phyloP scores from a whole-genome alignment of 2,888 invertebrate genomes.

The Latrodectus hesperus region DNA sequence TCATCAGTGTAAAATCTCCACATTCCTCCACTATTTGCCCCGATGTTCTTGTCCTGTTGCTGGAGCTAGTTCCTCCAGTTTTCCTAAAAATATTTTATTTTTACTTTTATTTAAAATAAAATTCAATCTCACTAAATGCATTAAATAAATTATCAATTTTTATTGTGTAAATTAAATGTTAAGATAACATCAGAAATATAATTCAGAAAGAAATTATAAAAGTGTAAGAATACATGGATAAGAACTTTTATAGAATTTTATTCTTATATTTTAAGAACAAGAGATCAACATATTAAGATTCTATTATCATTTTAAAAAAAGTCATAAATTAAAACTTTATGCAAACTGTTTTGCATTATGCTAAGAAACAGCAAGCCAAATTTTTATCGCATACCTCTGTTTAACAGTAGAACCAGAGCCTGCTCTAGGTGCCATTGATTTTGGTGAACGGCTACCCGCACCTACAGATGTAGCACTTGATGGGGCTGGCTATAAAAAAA shows the following conservation, averaged over 20 bases:
- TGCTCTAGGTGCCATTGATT: constrained; percentile 85
- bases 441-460: constrained; percentile 87
- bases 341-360: no score
- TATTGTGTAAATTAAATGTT: no score
- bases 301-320: no score
- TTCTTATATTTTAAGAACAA: no score
- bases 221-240: no score
- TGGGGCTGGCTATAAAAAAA: constrained; percentile 70
- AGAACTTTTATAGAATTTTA: no score
- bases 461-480: constrained; percentile 92
- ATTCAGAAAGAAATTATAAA: no score
- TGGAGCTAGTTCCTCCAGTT: constrained; percentile 71
- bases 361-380: no score
- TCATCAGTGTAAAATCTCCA: constrained; percentile 99
- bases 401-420: constrained; percentile 82
- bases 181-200: no score
- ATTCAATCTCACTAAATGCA: neutral
- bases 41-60: constrained; percentile 57
- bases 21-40: constrained; percentile 95
- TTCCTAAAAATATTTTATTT: constrained; percentile 77
- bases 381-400: constrained; percentile 77
- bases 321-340: no score
- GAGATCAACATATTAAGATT: no score
- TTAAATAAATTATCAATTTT: neutral
- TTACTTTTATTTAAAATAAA: neutral